phyloP scores from a whole-genome alignment of 1,140 invertebrate genomes.

The Tetramorium alpestre region DNA sequence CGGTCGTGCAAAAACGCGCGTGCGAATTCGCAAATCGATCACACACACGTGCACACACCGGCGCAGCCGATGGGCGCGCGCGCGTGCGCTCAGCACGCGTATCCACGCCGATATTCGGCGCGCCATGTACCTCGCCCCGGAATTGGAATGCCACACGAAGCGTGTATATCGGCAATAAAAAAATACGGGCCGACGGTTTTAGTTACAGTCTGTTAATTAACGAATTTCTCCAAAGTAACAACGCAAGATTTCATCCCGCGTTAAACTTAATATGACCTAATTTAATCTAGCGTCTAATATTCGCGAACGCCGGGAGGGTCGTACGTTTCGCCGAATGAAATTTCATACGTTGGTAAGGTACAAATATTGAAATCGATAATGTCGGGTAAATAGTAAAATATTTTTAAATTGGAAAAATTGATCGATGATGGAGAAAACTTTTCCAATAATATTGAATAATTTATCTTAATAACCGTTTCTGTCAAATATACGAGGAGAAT shows the following conservation, averaged over 20 bases:
- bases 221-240: slow-evolving; percentile 15
- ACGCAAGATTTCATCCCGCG: slow-evolving; percentile 13
- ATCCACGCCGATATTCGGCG: background rate
- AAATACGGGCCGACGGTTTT: slow-evolving; percentile 32
- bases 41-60: background rate
- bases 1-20: slow-evolving; percentile 60
- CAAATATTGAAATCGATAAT: background rate
- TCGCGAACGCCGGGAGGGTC: background rate
- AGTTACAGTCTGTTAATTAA: slow-evolving; percentile 49
- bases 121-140: slow-evolving; percentile 4
- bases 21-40: slow-evolving; percentile 62
- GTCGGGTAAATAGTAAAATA: background rate
- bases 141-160: slow-evolving; percentile 54
- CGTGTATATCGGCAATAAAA: slow-evolving; percentile 51
- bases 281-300: background rate
- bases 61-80: too few relatives aligned
- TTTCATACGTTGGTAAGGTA: background rate
- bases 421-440: background rate
- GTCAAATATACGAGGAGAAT: background rate
- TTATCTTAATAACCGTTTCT: background rate
- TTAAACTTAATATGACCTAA: background rate
- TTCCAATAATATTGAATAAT: background rate
- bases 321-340: background rate
- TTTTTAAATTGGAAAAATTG: background rate
- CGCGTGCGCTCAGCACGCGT: too few relatives aligned